A percentile compares a stretch with the other conserved stretches of the same genome.
Conservation (phyloP, 2,888 invertebrate species). For the Diarsia dahlii region DNA sequence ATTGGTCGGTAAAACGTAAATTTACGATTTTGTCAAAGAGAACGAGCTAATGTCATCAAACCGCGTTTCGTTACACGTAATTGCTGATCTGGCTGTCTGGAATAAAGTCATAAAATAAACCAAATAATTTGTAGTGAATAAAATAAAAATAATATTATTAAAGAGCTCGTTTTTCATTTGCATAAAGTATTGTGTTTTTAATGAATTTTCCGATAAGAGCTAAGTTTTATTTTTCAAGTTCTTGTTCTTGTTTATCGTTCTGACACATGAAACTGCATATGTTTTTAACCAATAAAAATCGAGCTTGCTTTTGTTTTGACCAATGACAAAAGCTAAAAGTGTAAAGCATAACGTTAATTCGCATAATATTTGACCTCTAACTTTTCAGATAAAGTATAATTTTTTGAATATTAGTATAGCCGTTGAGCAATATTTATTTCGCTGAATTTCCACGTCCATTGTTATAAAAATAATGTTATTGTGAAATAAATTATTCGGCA, state of each 20-base stretch:
- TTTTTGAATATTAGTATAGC: conserved; percentile 77
- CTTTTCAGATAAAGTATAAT: conserved; percentile 37
- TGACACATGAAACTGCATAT: rapidly evolving
- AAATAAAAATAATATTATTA: too few species aligned
- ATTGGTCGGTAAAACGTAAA: conserved; percentile 73
- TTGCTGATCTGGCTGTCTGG: not conserved
- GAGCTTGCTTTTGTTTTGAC: not conserved
- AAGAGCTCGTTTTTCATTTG: not conserved
- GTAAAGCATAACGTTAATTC: conserved; percentile 29
- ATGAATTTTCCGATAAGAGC: not conserved
- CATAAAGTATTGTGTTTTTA: not conserved
- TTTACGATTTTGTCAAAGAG: conserved; percentile 68
- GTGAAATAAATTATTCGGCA: conserved; percentile 56
- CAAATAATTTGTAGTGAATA: not conserved
- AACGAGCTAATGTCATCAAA: conserved; percentile 72
- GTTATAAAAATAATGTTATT: conserved; percentile 31
- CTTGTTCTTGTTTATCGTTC: not conserved
- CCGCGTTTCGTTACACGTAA: conserved; percentile 68
- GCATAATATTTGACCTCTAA: conserved; percentile 16
- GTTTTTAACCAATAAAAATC: conserved; percentile 26
- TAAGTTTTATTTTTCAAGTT: too few species aligned
- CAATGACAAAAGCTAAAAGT: conserved; percentile 29
- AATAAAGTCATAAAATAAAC: conserved; percentile 1
- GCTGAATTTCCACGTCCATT: conserved; percentile 13
- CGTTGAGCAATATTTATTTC: conserved; percentile 67